Base-by-base conservation (phyloP, 2,888 invertebrate species). In the Eupithecia vulgata region DNA sequence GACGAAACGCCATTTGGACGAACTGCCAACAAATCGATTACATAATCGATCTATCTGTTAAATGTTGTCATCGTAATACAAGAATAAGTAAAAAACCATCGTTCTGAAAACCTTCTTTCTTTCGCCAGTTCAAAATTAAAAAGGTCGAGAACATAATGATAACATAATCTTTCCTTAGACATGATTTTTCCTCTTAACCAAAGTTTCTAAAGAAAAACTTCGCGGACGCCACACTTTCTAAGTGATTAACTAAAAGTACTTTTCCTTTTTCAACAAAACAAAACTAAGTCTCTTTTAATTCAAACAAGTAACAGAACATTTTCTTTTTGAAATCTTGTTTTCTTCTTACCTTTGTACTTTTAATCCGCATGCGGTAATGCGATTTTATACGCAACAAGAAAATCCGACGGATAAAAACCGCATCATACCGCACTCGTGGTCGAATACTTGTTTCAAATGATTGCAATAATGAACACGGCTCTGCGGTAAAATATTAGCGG, bases 221-320 rank as follows among this genome's bases (percentile, higher is more conserved):
- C 57, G 64, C 52, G 37, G 8, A n/a, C 40, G 64, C 67, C 45
- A 57, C 61, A 52, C 52, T 68, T 72, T 25, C 40, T 57, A 67
- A 67, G 70, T 67, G 67, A 73, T 70, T 67, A 68, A 71, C 61
- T 69, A 61, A 70, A 69, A 17, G 34, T 67, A 69, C 69, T 69
- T 69, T 67, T 45, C 64, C 15, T 40, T 37, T 57, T 67, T 35
- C 37, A 69, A 62, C 69, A 66, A 72, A 72, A 72, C 62, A 72
- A 25, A 67, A 30, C 64, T 67, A 65, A 72, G 62, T 52, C 62
- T 25, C 68, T 74, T 71, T 74, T 74, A 68, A 71, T 71, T 68
- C 35, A 37, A 71, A 65, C 64, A 45, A 67, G 12, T 25, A 52
- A 7, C 57, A 10, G 25, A 57, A 57, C 61, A 61, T 61, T 59